Percentiles rank a stretch among this genome's conserved stretches.
Evolutionary conservation across 2,797 vertebrate species (phyloP).

Genomic region (Cynopterus sphinx): DNA sequence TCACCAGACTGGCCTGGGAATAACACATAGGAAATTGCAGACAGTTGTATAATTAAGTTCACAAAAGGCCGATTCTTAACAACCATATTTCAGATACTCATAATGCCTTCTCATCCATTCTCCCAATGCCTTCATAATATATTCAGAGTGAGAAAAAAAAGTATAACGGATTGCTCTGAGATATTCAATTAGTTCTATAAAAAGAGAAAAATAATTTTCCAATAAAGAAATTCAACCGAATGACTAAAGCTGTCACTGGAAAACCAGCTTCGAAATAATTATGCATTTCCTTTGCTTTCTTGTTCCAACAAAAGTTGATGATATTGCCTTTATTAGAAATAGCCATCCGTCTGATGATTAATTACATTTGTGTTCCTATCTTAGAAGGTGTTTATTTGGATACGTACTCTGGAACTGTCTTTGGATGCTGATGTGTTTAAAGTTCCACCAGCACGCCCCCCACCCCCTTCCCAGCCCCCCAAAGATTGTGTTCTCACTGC

Average conservation of each 20-base stretch:
- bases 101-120: constrained; percentile 84
- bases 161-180: constrained; percentile 82
- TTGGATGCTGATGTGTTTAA: not conserved
- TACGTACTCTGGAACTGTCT: constrained; percentile 46
- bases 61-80: constrained; percentile 83
- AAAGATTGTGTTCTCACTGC: not conserved
- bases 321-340: constrained; percentile 59
- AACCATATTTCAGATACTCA: constrained; percentile 83
- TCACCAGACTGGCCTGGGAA: constrained; percentile 81
- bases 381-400: constrained; percentile 42
- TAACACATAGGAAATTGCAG: constrained; percentile 84
- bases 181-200: constrained; percentile 88
- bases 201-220: constrained; percentile 87
- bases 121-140: constrained; percentile 83
- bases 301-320: constrained; percentile 68
- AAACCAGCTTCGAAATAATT: constrained; percentile 58
- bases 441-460: not conserved
- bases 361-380: constrained; percentile 25
- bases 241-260: constrained; percentile 73
- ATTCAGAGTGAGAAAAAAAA: constrained; percentile 83
- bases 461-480: too few species aligned
- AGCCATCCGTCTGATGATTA: constrained; percentile 69
- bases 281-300: constrained; percentile 72
- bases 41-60: constrained; percentile 86
- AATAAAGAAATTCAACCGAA: constrained; percentile 82